Evolutionary conservation across 2,113 vertebrate genomes (phyloP), one percentile per base, ranked within the genome.

Genomic region (Scomber colias): DNA sequence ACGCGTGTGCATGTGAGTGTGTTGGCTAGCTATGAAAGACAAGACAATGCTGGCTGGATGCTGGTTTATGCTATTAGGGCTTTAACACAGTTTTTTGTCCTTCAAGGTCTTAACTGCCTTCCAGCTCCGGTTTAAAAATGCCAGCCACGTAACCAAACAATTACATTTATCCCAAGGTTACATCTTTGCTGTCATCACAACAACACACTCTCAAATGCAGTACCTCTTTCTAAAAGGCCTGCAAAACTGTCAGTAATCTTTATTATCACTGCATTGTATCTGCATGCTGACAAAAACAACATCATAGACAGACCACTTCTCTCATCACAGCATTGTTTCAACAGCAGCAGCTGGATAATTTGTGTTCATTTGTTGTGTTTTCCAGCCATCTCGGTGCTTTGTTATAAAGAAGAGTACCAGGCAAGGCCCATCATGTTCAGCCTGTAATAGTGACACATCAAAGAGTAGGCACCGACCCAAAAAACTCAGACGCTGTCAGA

Each of bases 371-470:
- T 45, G 49, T 54, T 40, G 35, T 57, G 46, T 45, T 16, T 55
- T 14, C 17, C 53, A 53, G 62, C 30, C 9, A 2, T 71, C 72
- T 54, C 35, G 48, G 31, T 13, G 73, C 53, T 78, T 65, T 75
- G 62, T 19, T 83, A 87, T 88, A 63, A 83, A 78, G 75, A 64
- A 17, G 59, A 63, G 79, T 2, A 40, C 35, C 68, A 88, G 87
- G 89, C 88, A 85, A 83, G 89, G 81, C 89, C 66, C 82, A 44
- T 93, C 91, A 88, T 81, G 90, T 81, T 89, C 82, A 78, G 84
- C 71, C 68, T 48, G 59, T 57, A 76, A 85, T 71, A 35, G 70
- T 83, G 86, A 90, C 88, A 90, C 85, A 90, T 93, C 87, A 90
- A 91, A 92, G 84, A 66, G 11, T 30, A 80, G 78, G 69, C 61